These are phyloP conservation scores for Heptranchias perlo DNA, from an alignment of 2,113 vertebrate genomes.

Conservation along the genomic window DNA sequence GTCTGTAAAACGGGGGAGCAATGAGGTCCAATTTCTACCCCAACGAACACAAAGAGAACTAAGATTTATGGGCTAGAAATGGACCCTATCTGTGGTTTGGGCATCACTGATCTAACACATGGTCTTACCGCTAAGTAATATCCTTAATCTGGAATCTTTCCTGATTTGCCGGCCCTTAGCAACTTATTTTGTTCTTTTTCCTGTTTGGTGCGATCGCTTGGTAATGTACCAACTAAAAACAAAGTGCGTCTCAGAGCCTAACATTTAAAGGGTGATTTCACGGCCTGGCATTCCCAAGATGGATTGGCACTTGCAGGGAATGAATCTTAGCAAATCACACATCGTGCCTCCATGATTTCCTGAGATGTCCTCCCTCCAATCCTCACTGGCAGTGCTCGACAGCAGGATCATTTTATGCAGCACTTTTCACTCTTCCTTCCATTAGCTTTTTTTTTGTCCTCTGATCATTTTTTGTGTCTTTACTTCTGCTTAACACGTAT, in stretches of 20 bases:
- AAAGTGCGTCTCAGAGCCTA: background rate
- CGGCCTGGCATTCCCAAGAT: background rate
- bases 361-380: background rate
- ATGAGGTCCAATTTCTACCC: no score
- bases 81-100: no score
- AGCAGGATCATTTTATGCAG: background rate
- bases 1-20: no score
- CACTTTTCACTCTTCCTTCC: background rate
- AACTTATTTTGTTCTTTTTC: background rate
- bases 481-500: background rate
- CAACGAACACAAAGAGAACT: no score
- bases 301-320: background rate
- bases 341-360: background rate
- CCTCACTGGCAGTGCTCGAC: background rate
- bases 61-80: no score
- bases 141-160: background rate
- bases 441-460: background rate
- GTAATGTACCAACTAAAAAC: background rate
- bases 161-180: background rate
- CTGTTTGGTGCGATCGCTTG: no score
- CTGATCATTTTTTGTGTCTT: background rate
- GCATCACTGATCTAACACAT: background rate
- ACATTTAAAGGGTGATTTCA: background rate
- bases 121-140: background rate
- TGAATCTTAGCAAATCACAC: background rate